Conservation (phyloP, 2,888 invertebrate species). For the Megastigmus dorsalis region DNA sequence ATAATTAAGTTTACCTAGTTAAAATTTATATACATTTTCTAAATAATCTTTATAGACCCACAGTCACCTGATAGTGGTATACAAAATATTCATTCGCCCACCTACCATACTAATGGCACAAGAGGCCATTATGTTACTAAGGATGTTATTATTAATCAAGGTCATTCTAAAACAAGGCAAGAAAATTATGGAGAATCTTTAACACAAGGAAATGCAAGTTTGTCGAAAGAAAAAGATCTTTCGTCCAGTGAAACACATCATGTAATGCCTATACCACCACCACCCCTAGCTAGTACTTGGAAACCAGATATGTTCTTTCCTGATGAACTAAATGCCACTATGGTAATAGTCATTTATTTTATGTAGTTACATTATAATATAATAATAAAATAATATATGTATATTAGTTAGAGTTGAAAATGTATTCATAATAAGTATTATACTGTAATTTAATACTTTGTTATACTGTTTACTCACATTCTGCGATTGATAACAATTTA, state of each 20-base stretch:
- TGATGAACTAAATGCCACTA: conserved; percentile 26
- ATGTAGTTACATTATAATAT: background rate
- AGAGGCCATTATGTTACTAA: conserved; percentile 62
- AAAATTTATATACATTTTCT: background rate
- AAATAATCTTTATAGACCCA: background rate
- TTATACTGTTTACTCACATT: background rate
- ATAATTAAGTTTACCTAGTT: no score
- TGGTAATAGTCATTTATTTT: conserved; percentile 25
- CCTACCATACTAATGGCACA: conserved; percentile 6
- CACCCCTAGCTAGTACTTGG: background rate
- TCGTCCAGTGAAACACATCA: background rate
- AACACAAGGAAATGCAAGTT: background rate
- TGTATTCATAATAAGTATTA: background rate
- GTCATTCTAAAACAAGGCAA: conserved; percentile 62
- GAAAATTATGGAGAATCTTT: conserved; percentile 26
- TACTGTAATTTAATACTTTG: background rate
- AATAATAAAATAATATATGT: background rate
- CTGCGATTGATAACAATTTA: background rate
- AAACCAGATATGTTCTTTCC: conserved; percentile 28
- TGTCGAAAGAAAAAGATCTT: conserved; percentile 1
- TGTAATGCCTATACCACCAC: background rate
- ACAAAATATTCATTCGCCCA: background rate
- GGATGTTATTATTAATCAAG: conserved; percentile 63
- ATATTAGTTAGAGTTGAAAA: no score
- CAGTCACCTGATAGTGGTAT: background rate